Evolutionary conservation across 2,888 invertebrate species (phyloP).

Genomic region (Epirrhoe tristata): DNA sequence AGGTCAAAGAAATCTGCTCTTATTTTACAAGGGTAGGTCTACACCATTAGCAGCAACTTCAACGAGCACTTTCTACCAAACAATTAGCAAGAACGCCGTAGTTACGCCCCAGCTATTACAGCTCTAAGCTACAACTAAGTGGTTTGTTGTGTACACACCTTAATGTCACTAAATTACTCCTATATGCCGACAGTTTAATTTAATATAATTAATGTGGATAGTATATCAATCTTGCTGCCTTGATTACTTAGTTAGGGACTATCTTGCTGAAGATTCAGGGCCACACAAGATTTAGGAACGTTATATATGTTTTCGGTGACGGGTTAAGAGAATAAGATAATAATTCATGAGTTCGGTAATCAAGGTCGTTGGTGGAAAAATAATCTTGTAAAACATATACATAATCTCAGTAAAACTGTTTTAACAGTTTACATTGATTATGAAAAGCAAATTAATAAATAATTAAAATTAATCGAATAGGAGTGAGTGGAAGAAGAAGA

Average conservation of each 20-base stretch:
- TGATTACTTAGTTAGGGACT: slow-evolving; percentile 15
- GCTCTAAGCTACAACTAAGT: slow-evolving; percentile 37
- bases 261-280: slow-evolving; percentile 13
- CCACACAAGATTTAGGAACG: slow-evolving; percentile 21
- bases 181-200: slow-evolving; percentile 41
- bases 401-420: no score
- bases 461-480: no score
- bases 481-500: no score
- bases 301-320: slow-evolving; percentile 15
- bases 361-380: neutral
- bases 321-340: neutral
- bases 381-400: neutral
- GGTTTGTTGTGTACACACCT: slow-evolving; percentile 42
- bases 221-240: slow-evolving; percentile 38
- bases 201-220: slow-evolving; percentile 43
- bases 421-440: no score
- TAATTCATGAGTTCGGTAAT: neutral
- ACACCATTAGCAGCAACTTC: neutral
- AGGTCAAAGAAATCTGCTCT: neutral
- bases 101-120: slow-evolving; percentile 26
- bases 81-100: slow-evolving; percentile 9
- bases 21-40: neutral
- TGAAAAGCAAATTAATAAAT: no score
- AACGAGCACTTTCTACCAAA: neutral
- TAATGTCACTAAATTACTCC: slow-evolving; percentile 40